A percentile compares a stretch with the other conserved stretches of the same genome.
These are phyloP conservation scores for Sycophaga agraensis DNA, from an alignment of 1,140 invertebrate genomes.

Conservation along the genomic window DNA sequence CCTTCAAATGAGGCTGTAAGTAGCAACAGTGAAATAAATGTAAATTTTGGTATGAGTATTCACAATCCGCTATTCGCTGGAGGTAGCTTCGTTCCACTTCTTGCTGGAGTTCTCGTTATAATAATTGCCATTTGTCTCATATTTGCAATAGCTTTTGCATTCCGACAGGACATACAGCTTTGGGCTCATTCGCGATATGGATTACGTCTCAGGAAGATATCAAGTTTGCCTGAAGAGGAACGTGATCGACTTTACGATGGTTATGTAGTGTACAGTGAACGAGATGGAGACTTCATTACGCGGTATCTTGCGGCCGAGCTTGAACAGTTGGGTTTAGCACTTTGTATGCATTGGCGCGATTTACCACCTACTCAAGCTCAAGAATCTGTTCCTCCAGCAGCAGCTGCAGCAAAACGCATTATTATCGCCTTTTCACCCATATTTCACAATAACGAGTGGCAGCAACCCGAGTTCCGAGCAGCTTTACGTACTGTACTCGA, in stretches of 20 bases:
- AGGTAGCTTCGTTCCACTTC: slow-evolving; percentile 70
- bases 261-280: slow-evolving; percentile 83
- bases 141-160: slow-evolving; percentile 71
- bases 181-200: slow-evolving; percentile 76
- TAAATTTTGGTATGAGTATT: slow-evolving; percentile 25
- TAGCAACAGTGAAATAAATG: no score
- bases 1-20: slow-evolving; percentile 45
- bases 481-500: slow-evolving; percentile 75
- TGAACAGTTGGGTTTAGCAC: slow-evolving; percentile 72
- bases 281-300: slow-evolving; percentile 79
- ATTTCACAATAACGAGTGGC: slow-evolving; percentile 76
- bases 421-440: slow-evolving; percentile 73
- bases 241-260: slow-evolving; percentile 81
- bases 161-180: slow-evolving; percentile 72
- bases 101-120: slow-evolving; percentile 73
- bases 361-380: slow-evolving; percentile 70
- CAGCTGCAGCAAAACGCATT: slow-evolving; percentile 73
- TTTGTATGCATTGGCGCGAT: slow-evolving; percentile 76
- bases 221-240: slow-evolving; percentile 62
- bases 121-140: slow-evolving; percentile 70
- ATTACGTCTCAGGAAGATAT: slow-evolving; percentile 68
- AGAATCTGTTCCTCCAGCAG: slow-evolving; percentile 74
- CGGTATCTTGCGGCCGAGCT: slow-evolving; percentile 76
- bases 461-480: slow-evolving; percentile 68
- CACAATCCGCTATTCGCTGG: slow-evolving; percentile 55